Evolutionary conservation across 1,140 invertebrate species (phyloP), one percentile per base, ranked within the genome.

Genomic region (Lutraria rhynchaena): DNA sequence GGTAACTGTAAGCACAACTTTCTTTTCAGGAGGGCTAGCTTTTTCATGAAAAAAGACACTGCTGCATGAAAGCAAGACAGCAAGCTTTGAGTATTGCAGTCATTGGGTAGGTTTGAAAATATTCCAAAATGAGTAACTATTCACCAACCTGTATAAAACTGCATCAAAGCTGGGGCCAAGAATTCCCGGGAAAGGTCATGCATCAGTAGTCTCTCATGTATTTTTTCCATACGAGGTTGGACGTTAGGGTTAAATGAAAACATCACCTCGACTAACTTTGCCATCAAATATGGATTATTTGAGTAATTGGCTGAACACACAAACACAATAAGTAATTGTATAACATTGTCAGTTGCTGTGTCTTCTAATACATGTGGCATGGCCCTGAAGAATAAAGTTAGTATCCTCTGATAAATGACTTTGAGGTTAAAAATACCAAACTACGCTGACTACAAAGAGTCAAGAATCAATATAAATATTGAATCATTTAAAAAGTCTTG

Each of bases 231-330:
- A 78, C 95, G 94, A 15, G 95, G 94, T 91, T 96, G 95, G 55
- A 98, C 94, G 60, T 94, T 95, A 0, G 98, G 95, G 90, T 97
- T 97, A 82, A 99, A 95, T 17, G 98, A 95, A 92, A 98, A 99
- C 35, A 99, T 93, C 3, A 99, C 97, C 93, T 99, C 98, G 19
- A 99, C 93, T 61, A 93, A 86, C 83, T 99, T 99, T 63, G 98
- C 97, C 60, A 97, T 96, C 51, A 99, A 94, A 91, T 99, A 99
- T 0, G 98, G 98, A 94, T 99, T 99, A 91, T 96, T 96, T 87
- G 99, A 96, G 89, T 96, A 96, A 88, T 97, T 95, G 27, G 97
- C 96, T 71, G 96, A 95, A 93, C 98, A 99, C 37, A 98, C 95
- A 74, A 97, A 95, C 67, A 97, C 95, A 37, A 99, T 92, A 3